These are phyloP conservation scores for Platycnemis pennipes DNA, from an alignment of 2,888 invertebrate genomes.

Conservation along the genomic window DNA sequence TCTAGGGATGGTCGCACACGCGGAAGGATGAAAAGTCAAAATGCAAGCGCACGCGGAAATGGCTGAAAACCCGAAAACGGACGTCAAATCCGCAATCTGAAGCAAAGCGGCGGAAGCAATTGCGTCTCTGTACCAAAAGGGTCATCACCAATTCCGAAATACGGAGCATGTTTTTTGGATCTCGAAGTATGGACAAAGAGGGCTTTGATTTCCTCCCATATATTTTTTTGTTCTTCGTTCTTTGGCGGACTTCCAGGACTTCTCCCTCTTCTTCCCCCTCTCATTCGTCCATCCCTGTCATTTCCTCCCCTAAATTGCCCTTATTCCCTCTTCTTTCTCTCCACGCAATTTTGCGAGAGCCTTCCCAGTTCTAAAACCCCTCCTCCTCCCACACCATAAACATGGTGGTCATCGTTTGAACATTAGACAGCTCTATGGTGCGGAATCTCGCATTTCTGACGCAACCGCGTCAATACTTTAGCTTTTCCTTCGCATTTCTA, in stretches of 20 bases:
- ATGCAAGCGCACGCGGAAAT: not conserved
- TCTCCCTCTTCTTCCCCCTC: not conserved
- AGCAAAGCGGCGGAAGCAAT: not conserved
- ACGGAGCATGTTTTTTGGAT: conserved; percentile 11
- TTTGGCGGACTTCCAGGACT: not conserved
- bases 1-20: not conserved
- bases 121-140: not conserved
- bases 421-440: not conserved
- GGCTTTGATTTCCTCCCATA: not conserved
- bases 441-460: not conserved
- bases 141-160: not conserved
- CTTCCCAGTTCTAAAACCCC: not conserved
- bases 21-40: not conserved
- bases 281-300: not conserved
- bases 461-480: not conserved
- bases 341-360: not conserved
- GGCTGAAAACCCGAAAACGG: not conserved
- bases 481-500: too few species aligned
- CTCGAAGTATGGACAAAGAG: not conserved
- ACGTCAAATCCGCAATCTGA: not conserved
- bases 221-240: not conserved
- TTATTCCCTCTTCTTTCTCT: not conserved
- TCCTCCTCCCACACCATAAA: not conserved
- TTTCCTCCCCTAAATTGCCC: not conserved
- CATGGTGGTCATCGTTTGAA: not conserved